phyloP scores from a whole-genome alignment of 2,888 invertebrate species.

The Melieria crassipennis region DNA sequence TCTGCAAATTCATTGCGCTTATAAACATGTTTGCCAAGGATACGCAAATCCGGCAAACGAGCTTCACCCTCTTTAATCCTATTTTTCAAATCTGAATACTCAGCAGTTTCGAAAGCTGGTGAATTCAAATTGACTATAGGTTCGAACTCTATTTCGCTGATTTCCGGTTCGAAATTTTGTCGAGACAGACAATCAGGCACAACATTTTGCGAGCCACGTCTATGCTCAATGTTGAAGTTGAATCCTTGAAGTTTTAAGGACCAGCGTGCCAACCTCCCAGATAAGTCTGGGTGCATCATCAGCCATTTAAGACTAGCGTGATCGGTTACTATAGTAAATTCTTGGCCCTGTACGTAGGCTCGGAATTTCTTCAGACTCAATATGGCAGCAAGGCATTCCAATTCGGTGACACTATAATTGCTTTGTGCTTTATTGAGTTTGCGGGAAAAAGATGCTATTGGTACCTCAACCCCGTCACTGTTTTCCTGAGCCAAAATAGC shows the following conservation, averaged over 20 bases:
- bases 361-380: conserved; percentile 13
- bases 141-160: too few species aligned
- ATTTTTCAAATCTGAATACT: background rate
- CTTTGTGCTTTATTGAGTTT: conserved; percentile 34
- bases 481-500: conserved; percentile 31
- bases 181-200: conserved; percentile 28
- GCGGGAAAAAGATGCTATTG: conserved; percentile 32
- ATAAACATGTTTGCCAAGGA: conserved; percentile 14
- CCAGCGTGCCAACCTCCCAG: background rate
- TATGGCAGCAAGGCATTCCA: conserved; percentile 41
- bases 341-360: conserved; percentile 26
- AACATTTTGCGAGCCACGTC: conserved; percentile 7
- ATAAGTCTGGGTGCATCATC: conserved; percentile 1
- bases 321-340: conserved; percentile 9
- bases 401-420: conserved; percentile 37
- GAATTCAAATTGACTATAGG: background rate
- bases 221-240: conserved; percentile 5
- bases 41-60: conserved; percentile 20
- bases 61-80: too few species aligned
- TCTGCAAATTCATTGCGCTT: conserved; percentile 16
- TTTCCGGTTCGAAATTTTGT: conserved; percentile 16
- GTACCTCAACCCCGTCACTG: conserved; percentile 22
- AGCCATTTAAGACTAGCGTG: conserved; percentile 14
- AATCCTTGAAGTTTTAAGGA: conserved; percentile 2
- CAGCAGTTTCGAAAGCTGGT: background rate